A percentile compares a stretch with the other conserved stretches of the same genome.
These are phyloP conservation scores for Baryphthengus martii DNA, from an alignment of 2,113 vertebrate species.

Conservation along the genomic window DNA sequence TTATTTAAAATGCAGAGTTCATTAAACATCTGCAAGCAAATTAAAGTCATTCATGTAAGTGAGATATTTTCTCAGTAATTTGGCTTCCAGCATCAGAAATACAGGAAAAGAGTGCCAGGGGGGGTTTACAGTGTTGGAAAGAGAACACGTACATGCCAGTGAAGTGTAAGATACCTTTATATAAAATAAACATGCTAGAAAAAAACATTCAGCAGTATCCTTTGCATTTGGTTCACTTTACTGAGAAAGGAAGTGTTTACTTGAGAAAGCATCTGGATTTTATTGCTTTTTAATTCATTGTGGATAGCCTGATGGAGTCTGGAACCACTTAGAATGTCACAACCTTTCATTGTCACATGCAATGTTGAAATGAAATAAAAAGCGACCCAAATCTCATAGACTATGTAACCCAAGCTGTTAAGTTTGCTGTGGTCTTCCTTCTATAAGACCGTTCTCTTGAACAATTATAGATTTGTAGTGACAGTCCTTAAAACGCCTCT, in stretches of 20 bases:
- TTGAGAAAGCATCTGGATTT: slow-evolving; percentile 55
- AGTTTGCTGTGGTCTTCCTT: background rate
- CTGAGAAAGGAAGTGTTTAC: slow-evolving; percentile 47
- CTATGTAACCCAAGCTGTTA: background rate
- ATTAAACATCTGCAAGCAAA: slow-evolving; percentile 17
- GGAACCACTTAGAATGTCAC: slow-evolving; percentile 54
- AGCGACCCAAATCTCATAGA: background rate
- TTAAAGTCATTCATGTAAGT: background rate
- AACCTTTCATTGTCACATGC: slow-evolving; percentile 54
- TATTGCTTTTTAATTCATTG: slow-evolving; percentile 32
- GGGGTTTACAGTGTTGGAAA: background rate
- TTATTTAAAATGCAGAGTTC: background rate
- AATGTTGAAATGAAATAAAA: slow-evolving; percentile 4
- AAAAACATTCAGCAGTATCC: background rate
- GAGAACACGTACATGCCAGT: background rate
- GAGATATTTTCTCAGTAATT: background rate
- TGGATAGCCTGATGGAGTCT: slow-evolving; percentile 38
- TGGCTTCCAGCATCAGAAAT: background rate
- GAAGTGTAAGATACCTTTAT: background rate
- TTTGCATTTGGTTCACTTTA: background rate
- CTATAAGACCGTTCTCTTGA: background rate
- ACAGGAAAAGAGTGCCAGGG: background rate
- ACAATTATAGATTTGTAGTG: background rate
- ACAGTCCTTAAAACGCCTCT: background rate
- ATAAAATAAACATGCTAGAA: background rate